Conservation (phyloP, 2,888 invertebrate species). For the Cetonia aurata region DNA sequence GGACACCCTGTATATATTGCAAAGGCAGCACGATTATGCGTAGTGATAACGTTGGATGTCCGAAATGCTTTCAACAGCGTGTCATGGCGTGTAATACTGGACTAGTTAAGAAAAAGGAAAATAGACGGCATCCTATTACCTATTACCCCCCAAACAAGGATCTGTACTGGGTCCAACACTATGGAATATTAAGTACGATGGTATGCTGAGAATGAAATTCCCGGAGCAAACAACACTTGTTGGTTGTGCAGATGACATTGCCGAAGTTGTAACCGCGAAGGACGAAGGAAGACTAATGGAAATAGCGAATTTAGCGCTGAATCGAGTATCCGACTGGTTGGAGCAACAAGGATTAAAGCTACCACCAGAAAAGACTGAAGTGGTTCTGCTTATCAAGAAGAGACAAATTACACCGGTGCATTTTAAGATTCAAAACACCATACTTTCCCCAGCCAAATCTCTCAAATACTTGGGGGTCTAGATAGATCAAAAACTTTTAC, state of each 20-base stretch:
- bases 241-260: conserved; percentile 3
- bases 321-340: background rate
- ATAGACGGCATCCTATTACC: background rate
- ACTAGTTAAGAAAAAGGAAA: background rate
- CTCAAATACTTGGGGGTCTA: background rate
- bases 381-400: background rate
- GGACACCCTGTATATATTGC: too few species aligned
- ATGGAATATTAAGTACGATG: background rate
- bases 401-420: background rate
- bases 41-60: conserved; percentile 1
- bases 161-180: too few species aligned
- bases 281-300: background rate
- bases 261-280: background rate
- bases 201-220: background rate
- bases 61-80: background rate
- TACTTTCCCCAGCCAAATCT: background rate
- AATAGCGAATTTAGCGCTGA: background rate
- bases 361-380: background rate
- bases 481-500: background rate
- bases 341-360: background rate
- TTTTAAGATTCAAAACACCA: background rate
- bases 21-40: background rate
- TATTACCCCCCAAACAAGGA: background rate
- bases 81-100: conserved; percentile 1
- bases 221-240: background rate